Conservation (phyloP, 2,797 vertebrate species). For the Megaceryle alcyon region DNA sequence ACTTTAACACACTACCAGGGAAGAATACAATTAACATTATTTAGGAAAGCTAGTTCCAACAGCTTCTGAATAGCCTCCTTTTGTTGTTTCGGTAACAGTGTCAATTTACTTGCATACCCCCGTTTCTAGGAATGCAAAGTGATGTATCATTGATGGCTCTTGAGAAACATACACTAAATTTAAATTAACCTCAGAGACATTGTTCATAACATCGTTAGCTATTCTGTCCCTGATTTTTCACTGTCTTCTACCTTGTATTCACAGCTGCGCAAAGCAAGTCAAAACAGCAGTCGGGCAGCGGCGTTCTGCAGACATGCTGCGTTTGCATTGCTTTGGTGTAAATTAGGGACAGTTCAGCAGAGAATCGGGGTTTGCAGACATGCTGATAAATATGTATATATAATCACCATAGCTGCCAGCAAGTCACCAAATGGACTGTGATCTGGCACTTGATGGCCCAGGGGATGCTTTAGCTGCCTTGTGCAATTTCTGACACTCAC, state of each 20-base stretch:
- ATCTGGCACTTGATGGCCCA: fast-evolving
- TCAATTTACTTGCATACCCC: background rate
- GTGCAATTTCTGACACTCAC: background rate
- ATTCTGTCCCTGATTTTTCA: background rate
- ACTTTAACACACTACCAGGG: background rate
- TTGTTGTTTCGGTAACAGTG: conserved; percentile 43
- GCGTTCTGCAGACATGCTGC: background rate
- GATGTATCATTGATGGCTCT: background rate
- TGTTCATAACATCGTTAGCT: background rate
- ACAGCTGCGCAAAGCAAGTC: conserved; percentile 1
- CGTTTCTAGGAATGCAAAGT: background rate
- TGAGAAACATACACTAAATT: conserved; percentile 14
- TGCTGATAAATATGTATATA: background rate
- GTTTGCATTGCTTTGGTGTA: background rate
- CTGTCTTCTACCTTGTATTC: conserved; percentile 24
- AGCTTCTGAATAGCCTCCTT: conserved; percentile 25
- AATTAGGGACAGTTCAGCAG: background rate
- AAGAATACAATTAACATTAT: background rate
- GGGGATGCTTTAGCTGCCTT: background rate
- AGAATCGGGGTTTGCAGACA: background rate
- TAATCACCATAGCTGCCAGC: background rate
- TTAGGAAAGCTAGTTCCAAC: conserved; percentile 11
- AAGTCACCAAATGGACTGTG: background rate
- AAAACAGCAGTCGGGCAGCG: background rate
- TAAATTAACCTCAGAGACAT: background rate